Evolutionary conservation across 2,113 vertebrate species (phyloP), one percentile per base, ranked within the genome.

Genomic region (Tautogolabrus adspersus): DNA sequence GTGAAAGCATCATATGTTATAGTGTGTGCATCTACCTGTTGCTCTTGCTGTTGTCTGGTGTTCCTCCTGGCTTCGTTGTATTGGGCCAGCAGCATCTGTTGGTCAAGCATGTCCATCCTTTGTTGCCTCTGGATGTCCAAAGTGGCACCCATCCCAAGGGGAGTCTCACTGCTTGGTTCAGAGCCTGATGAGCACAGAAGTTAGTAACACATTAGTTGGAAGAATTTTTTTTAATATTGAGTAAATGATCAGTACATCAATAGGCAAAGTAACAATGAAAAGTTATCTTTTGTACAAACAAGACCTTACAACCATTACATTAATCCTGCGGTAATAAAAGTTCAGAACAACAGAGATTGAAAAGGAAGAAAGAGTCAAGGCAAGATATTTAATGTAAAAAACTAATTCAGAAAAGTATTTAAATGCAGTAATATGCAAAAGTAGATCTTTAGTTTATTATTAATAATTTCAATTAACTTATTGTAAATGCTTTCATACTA

Each of bases 91-190:
- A 97, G 94, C 80, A 98, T 88, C n/a, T 99, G 97, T 65, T 97
- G 96, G 88, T 99, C 98, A 1, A 98, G 90, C 72, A 95, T 65
- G 71, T 99, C 98, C 95, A 97, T 96, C 61, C 97, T 95, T 79
- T 99, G 98, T 78, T 98, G 97, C 73, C 98, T 95, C 93, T 99
- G 98, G 88, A 99, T 96, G 86, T 99, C 98, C 54, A 99, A 93
- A 0, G 97, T 99, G 76, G 97, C 98, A 19, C 98, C 98, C 97
- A 99, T 98, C 56, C 97, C 98, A 57, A 98, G 71, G 46, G 94
- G 94, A 5, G 94, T 91, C 84, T 99, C 97, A 3, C 62, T 92
- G 1, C 76, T 85, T 21, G 96, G 96, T 26, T 97, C 96, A 22
- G 94, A 90, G 47, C 96, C 91, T 49, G 8, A 66, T 8, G 52